Evolutionary conservation across 2,797 vertebrate species (phyloP), one percentile per base, ranked within the genome.

Genomic region (Melanotaenia boesemani): DNA sequence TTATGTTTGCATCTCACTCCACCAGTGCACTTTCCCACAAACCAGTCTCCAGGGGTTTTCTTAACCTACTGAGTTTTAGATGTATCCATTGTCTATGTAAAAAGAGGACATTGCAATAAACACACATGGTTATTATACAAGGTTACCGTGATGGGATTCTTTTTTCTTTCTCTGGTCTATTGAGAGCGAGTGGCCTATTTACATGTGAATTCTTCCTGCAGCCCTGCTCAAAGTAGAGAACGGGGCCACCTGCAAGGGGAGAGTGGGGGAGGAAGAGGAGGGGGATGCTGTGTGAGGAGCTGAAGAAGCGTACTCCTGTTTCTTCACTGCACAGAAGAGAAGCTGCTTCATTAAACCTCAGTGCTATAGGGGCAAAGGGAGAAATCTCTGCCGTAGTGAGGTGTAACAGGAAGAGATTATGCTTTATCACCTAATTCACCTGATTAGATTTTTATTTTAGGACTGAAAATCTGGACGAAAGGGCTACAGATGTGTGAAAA

Each of bases 201-300:
- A 92, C 94, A 95, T 95, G 81, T 92, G 91, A 95, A 95, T 95
- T 93, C 90, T 84, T 74, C 13, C 76, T 57, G 44, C 52, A 79
- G 75, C 89, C 86, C 81, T 77, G 89, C 85, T 91, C 79, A 80
- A 76, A 89, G 90, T 80, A 74, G 84, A 46, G 65, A 88, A 86
- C 80, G 70, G 83, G 91, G 89, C 90, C 89, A 91, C 83, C 76
- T 91, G 87, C 88, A 76, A 87, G 89, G 85, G 71, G 88, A 90
- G 79, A 88, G 76, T 46, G 59, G 70, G 72, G 70, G 15, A 24
- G 58, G 24, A 24, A 66, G 18, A 58, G 80, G 56, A n/a, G 30
- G 41, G 55, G 26, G 67, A 55, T 34, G 81, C n/a, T 34, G 72
- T 62, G 80, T 67, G 85, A 82, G 77, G 70, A 82, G 74, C 77